Percentiles rank a stretch among this genome's conserved stretches.
phyloP scores from a whole-genome alignment of 2,888 invertebrate genomes.

The Amblyjoppa proteus region DNA sequence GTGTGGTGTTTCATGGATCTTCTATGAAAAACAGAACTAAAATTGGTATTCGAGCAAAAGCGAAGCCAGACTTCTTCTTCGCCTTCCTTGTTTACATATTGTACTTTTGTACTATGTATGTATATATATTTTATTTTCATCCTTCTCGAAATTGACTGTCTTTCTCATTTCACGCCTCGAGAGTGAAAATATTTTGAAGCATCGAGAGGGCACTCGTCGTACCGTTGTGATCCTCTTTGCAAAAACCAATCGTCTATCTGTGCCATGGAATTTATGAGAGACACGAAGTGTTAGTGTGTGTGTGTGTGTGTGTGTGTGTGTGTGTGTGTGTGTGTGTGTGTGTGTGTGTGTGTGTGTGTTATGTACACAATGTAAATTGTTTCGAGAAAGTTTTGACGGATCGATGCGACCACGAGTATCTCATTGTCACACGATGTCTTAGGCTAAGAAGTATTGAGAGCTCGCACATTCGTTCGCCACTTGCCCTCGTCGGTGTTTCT shows the following conservation, averaged over 20 bases:
- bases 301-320: background rate
- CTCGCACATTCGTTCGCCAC: slow-evolving; percentile 52
- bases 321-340: slow-evolving; percentile 11
- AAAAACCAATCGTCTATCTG: slow-evolving; percentile 23
- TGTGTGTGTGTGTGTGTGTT: background rate
- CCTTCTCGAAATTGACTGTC: background rate
- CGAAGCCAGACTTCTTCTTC: slow-evolving; percentile 58
- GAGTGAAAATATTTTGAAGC: slow-evolving; percentile 33
- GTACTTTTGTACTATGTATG: slow-evolving; percentile 23
- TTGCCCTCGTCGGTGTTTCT: slow-evolving; percentile 15
- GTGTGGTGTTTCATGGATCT: slow-evolving; percentile 2
- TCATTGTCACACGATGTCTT: slow-evolving; percentile 36
- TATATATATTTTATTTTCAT: background rate
- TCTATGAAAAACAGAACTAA: slow-evolving; percentile 47
- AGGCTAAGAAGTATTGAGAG: slow-evolving; percentile 20
- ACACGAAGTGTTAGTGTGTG: background rate
- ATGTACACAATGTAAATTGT: slow-evolving; percentile 43
- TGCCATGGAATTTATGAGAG: slow-evolving; percentile 21
- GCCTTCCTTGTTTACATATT: slow-evolving; percentile 60
- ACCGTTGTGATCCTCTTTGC: slow-evolving; percentile 12
- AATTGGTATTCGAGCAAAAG: slow-evolving; percentile 39
- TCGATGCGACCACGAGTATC: slow-evolving; percentile 50
- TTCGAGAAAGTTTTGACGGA: slow-evolving; percentile 45
- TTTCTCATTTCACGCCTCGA: slow-evolving; percentile 11
- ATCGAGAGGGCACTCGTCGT: slow-evolving; percentile 4